These are phyloP conservation scores for Liopterus haemorrhoidalis DNA, from an alignment of 2,888 invertebrate species.

Conservation along the genomic window DNA sequence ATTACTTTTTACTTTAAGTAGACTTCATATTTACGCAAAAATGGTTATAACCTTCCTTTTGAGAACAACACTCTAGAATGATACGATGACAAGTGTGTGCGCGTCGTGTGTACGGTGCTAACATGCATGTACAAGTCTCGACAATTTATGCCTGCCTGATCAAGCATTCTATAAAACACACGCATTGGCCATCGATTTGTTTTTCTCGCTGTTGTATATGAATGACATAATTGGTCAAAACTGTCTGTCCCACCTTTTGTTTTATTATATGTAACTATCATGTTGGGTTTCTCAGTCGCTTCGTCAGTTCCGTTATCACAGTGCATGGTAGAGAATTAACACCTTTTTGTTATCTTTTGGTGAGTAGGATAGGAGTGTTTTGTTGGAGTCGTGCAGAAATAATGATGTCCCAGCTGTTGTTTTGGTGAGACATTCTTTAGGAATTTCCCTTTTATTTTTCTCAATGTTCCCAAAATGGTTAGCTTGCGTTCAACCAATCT, in stretches of 20 bases:
- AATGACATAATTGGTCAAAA: constrained; percentile 25
- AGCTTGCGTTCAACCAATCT: constrained; percentile 18
- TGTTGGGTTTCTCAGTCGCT: constrained; percentile 23
- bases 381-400: constrained; percentile 31
- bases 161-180: constrained; percentile 21
- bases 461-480: constrained; percentile 28
- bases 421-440: constrained; percentile 26
- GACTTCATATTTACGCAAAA: too few species aligned
- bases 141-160: too few species aligned
- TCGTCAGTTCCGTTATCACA: constrained; percentile 18
- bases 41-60: too few species aligned
- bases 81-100: too few species aligned
- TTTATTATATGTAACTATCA: constrained; percentile 23
- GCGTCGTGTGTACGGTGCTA: too few species aligned
- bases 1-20: too few species aligned
- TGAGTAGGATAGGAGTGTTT: constrained; percentile 36
- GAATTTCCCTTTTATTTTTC: constrained; percentile 27
- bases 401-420: constrained; percentile 22
- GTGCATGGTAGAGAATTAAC: constrained; percentile 23
- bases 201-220: constrained; percentile 21
- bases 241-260: constrained; percentile 26
- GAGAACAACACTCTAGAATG: too few species aligned
- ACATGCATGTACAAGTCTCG: too few species aligned
- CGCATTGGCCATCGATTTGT: constrained; percentile 25
- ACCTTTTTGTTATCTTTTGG: constrained; percentile 21